Percentiles rank a stretch among this genome's conserved stretches.
These are phyloP conservation scores for Aradus depressus DNA, from an alignment of 2,888 invertebrate species.

Conservation along the genomic window DNA sequence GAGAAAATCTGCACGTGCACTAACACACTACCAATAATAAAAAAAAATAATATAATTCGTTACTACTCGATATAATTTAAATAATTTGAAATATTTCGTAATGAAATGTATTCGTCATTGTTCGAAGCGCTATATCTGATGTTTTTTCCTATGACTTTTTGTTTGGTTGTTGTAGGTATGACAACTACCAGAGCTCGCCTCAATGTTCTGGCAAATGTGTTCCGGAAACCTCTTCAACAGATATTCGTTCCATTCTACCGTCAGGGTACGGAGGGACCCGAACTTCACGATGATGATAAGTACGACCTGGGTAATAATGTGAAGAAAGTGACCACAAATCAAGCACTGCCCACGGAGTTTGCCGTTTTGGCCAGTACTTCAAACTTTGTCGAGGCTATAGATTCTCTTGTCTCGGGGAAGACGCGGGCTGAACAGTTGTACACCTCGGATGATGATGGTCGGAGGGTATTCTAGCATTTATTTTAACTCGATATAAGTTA, in stretches of 20 bases:
- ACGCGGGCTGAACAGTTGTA: slow-evolving; percentile 11
- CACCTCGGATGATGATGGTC: slow-evolving; percentile 3
- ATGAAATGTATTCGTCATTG: no score
- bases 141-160: no score
- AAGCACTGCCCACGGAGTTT: slow-evolving; percentile 12
- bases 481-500: neutral
- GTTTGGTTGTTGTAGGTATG: slow-evolving; percentile 19
- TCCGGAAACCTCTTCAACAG: slow-evolving; percentile 79
- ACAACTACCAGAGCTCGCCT: slow-evolving; percentile 58
- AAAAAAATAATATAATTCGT: no score
- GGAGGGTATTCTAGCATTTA: neutral
- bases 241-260: slow-evolving; percentile 73
- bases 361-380: slow-evolving; percentile 7
- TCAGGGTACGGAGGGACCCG: neutral
- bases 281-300: slow-evolving; percentile 9
- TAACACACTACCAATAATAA: no score
- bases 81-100: no score
- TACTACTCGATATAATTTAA: no score
- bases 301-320: slow-evolving; percentile 12
- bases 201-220: slow-evolving; percentile 80
- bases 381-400: slow-evolving; percentile 10
- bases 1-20: no score
- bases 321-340: slow-evolving; percentile 9
- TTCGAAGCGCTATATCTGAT: no score
- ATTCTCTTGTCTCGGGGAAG: slow-evolving; percentile 13